Base-by-base conservation (phyloP, 2,888 invertebrate genomes). In the Bugula neritina region DNA sequence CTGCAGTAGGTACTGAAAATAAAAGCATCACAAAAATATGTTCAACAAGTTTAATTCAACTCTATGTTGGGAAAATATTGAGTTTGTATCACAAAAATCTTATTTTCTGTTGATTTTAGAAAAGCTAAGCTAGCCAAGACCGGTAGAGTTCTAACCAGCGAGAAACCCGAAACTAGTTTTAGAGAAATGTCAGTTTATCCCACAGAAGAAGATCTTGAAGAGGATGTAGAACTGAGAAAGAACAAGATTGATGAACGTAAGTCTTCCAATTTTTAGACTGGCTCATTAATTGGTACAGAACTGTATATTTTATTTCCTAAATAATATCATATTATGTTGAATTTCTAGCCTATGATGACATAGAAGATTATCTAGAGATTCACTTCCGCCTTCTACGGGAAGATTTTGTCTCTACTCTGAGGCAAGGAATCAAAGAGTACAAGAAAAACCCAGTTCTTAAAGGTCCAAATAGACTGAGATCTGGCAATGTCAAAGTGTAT, bases 341-440 rank as follows among this genome's bases (percentile, higher is more conserved):
- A 43, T 43, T 43, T 43, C 10, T 55, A 57, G 58, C 35, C 2
- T 35, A 34, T 72, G 72, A 63, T 31, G 29, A 23, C 29, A 29
- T 90, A 0, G 87, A 89, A 69, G 89, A 92, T 78, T 94, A 94
- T 80, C 84, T 94, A 29, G 90, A 91, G 77, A 85, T 80, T 3
- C 93, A 93, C 77, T 92, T 91, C 79, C 87, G 90, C 31, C 85
- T 93, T 35, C 80, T 94, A 63, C 85, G 92, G 35, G 92, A 93
- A 85, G 93, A 63, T 5, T 29, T 25, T 63, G 63, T 31, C 5
- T 31, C 31, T 34, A 63, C 34, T 5, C 2, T 63, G 2, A 25
- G 63, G 31, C 63, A 31, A 13, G 63, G 63, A 29, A 63, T 63
- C 34, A 21, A 5, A 27, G 63, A 63, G 29, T 63, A 25, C 34